phyloP scores from a whole-genome alignment of 2,888 invertebrate species.

The Muscina levida region DNA sequence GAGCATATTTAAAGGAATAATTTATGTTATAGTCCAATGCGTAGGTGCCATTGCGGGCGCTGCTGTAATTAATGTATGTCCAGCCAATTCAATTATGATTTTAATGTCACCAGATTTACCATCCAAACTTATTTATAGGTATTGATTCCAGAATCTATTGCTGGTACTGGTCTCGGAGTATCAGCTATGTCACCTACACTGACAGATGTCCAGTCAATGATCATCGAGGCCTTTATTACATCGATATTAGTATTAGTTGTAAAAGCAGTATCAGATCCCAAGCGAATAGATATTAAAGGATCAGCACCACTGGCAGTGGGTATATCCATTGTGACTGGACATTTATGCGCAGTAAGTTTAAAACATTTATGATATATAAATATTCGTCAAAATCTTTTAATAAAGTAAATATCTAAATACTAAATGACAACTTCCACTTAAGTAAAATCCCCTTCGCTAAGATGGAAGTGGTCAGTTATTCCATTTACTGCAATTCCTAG shows the following conservation, averaged over 20 bases:
- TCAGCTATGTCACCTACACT: constrained; percentile 83
- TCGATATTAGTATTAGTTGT: constrained; percentile 92
- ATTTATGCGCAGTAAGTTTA: constrained; percentile 89
- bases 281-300: constrained; percentile 89
- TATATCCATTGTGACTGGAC: constrained; percentile 90
- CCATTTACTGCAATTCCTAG: too few species aligned
- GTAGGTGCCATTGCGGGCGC: constrained; percentile 91
- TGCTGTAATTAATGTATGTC: constrained; percentile 85
- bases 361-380: not conserved
- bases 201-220: constrained; percentile 86
- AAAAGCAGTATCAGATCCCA: constrained; percentile 91
- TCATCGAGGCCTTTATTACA: constrained; percentile 91
- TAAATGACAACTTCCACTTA: too few species aligned
- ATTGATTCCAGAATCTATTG: constrained; percentile 81
- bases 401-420: too few species aligned
- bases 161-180: constrained; percentile 82
- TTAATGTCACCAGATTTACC: not conserved
- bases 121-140: constrained; percentile 66
- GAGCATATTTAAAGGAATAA: constrained; percentile 87
- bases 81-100: too few species aligned
- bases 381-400: too few species aligned
- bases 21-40: constrained; percentile 91
- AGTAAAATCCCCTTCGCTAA: too few species aligned
- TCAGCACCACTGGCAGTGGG: constrained; percentile 93
- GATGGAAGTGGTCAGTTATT: too few species aligned